Percentiles rank a stretch among this genome's conserved stretches.
Evolutionary conservation across 2,888 invertebrate species (phyloP).

Genomic region (Andrena fulva): DNA sequence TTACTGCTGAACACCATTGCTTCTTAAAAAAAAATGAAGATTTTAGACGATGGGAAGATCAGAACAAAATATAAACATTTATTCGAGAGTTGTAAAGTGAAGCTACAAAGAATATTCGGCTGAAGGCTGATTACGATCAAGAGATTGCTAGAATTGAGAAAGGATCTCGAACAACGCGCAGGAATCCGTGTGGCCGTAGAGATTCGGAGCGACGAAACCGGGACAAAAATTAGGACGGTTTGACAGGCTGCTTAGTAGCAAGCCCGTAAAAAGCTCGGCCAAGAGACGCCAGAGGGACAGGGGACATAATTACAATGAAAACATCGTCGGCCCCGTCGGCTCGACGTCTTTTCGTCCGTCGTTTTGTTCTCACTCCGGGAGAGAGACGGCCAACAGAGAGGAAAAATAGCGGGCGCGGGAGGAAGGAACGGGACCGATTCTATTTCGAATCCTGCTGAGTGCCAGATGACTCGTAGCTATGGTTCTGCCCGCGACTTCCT

Average conservation of each 20-base stretch:
- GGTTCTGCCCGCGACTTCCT: slow-evolving; percentile 62
- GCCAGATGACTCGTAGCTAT: slow-evolving; percentile 81
- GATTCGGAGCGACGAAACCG: slow-evolving; percentile 22
- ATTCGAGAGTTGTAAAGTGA: background rate
- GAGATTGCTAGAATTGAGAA: slow-evolving; percentile 5
- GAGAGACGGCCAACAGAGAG: slow-evolving; percentile 56
- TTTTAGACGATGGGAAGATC: no score
- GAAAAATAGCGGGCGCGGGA: slow-evolving; percentile 44
- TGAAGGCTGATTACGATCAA: background rate
- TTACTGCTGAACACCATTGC: no score
- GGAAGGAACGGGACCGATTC: slow-evolving; percentile 73
- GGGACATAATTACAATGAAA: slow-evolving; percentile 81
- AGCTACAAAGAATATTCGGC: background rate
- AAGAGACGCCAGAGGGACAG: slow-evolving; percentile 50
- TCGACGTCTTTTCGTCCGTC: slow-evolving; percentile 60
- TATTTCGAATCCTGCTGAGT: slow-evolving; percentile 83
- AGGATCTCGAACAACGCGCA: background rate
- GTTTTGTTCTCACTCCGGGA: slow-evolving; percentile 61
- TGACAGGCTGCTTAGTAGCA: slow-evolving; percentile 72
- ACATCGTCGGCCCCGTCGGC: slow-evolving; percentile 78
- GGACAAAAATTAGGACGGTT: slow-evolving; percentile 69
- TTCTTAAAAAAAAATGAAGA: no score
- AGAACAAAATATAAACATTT: no score
- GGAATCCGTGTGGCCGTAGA: slow-evolving; percentile 21
- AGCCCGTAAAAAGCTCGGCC: slow-evolving; percentile 59